These are phyloP conservation scores for Phocoena phocoena DNA, from an alignment of 2,113 vertebrate species.

Conservation along the genomic window DNA sequence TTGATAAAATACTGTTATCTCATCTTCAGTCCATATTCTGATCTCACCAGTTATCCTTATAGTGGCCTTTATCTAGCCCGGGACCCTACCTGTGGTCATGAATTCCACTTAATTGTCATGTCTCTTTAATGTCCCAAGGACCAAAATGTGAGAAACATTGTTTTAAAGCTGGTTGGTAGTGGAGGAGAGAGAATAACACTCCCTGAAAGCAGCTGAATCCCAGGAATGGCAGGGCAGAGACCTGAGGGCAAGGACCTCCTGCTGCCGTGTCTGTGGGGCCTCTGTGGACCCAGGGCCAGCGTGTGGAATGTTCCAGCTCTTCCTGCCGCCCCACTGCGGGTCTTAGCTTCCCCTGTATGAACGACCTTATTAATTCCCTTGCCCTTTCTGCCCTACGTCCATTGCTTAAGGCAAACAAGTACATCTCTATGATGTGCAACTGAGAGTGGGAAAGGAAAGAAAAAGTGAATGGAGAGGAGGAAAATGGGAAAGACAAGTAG, in stretches of 20 bases:
- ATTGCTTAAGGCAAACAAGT: background rate
- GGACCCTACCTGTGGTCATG: background rate
- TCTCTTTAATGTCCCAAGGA: background rate
- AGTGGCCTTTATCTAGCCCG: background rate
- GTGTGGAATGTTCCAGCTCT: background rate
- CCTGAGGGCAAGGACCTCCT: background rate
- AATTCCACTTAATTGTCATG: background rate
- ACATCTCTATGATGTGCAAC: background rate
- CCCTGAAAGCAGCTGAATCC: background rate
- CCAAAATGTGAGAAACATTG: background rate
- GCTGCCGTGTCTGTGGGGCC: rapidly evolving
- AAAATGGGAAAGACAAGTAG: background rate
- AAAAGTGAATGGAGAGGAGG: background rate
- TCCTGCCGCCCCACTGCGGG: background rate
- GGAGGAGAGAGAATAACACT: background rate
- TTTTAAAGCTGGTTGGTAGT: background rate
- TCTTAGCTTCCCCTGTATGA: background rate
- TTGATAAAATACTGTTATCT: background rate
- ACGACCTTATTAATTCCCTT: background rate
- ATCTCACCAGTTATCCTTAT: background rate
- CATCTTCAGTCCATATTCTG: background rate
- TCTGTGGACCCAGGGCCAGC: background rate
- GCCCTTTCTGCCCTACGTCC: background rate
- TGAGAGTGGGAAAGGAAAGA: background rate
- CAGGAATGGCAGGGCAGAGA: background rate